Evolutionary conservation across 2,113 vertebrate genomes (phyloP), one percentile per base, ranked within the genome.

Genomic region (Cyanocitta stelleri): DNA sequence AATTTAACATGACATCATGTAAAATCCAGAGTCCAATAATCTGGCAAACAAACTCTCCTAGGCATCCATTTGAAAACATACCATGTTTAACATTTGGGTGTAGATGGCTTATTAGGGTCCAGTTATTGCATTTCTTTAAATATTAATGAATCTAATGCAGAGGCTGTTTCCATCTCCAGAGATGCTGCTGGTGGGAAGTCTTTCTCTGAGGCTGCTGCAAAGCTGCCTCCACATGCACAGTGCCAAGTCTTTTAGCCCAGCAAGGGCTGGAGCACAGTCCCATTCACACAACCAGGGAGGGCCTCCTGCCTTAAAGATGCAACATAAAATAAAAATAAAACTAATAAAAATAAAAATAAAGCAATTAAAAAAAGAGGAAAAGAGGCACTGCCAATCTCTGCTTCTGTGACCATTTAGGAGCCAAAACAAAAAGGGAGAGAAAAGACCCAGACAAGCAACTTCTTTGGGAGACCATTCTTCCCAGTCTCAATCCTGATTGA

Each of bases 1-100:
- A 79, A 71, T 41, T 72, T 59, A 51, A n/a, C 17, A 5, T 63
- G 48, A 35, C 0, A 0, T 52, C 59, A 77, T 9, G 3, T 73
- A 76, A 93, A 20, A 35, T 69, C 24, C 51, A 37, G 37, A 66
- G 22, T 33, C 46, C 24, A 48, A 23, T 20, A 69, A 66, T 13
- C 11, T 71, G 44, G 5, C 37, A 82, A 78, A 82, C 7, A 52
- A 63, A 8, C 9, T 77, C 4, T 48, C 19, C n/a, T 43, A 48
- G 16, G 18, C n/a, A 52, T 48, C 44, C 13, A 23, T 81, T 91
- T 93, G 33, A 35, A 90, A 73, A 64, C 5, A 32, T 64, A 33
- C 20, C 9, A 17, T 7, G 1, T 64, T 81, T 69, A 77, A 80
- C 27, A 23, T 68, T 58, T 73, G n/a, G 5, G 7, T 63, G 8